Conservation (phyloP, 2,113 vertebrate species). For the Prunella fulvescens region DNA sequence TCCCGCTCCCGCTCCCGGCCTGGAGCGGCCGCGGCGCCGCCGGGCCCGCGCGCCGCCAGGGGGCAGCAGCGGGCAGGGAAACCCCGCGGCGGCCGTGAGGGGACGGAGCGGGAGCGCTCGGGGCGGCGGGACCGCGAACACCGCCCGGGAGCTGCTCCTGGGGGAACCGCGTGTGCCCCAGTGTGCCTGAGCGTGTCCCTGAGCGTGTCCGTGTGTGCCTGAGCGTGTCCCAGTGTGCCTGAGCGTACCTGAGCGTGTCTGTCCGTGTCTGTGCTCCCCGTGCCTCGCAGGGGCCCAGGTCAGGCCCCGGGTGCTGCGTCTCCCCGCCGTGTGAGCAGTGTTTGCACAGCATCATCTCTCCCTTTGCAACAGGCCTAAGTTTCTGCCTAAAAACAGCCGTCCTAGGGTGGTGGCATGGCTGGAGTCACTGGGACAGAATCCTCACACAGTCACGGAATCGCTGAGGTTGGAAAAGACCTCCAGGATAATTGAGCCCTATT, state of each 20-base stretch:
- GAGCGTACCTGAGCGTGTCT: not conserved
- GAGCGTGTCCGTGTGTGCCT: not conserved
- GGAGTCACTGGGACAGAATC: not conserved
- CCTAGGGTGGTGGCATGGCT: not conserved
- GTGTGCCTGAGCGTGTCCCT: too few species aligned
- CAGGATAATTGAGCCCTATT: rapidly evolving
- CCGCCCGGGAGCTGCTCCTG: not conserved
- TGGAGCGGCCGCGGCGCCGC: not conserved
- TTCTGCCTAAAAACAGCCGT: rapidly evolving
- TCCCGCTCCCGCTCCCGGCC: not conserved
- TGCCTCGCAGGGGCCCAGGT: not conserved
- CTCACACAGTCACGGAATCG: not conserved
- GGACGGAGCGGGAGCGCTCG: not conserved
- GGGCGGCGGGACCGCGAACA: rapidly evolving
- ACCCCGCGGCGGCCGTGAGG: not conserved
- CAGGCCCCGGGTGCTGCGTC: rapidly evolving
- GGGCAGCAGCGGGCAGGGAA: slow-evolving; percentile 69
- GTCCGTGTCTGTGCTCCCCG: not conserved
- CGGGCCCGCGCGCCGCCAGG: slow-evolving; percentile 47
- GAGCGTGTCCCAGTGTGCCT: too few species aligned
- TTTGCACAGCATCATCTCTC: not conserved
- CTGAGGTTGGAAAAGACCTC: not conserved
- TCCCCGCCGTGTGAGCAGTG: too few species aligned
- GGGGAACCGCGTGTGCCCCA: too few species aligned
- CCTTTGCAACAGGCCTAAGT: rapidly evolving